Conservation (phyloP, 2,797 vertebrate genomes). For the Cercopithecus mitis region DNA sequence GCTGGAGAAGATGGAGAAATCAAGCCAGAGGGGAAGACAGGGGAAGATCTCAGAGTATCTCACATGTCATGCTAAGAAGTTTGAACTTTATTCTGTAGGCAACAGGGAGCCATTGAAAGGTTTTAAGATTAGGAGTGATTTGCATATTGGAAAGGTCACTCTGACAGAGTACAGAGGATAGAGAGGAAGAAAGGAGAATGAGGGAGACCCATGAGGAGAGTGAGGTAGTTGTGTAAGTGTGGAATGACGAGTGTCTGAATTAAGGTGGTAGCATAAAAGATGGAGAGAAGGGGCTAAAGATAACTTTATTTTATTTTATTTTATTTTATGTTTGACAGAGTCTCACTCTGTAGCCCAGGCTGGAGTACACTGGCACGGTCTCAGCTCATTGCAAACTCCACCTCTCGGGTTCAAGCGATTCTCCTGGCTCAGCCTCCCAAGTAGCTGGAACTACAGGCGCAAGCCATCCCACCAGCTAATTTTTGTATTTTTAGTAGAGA, state of each 20-base stretch:
- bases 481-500: neutral
- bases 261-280: neutral
- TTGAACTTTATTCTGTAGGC: constrained; percentile 69
- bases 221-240: neutral
- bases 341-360: neutral
- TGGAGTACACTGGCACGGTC: neutral
- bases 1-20: neutral
- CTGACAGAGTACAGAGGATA: constrained; percentile 44
- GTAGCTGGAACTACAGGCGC: neutral
- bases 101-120: constrained; percentile 58
- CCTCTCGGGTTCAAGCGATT: neutral
- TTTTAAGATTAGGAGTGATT: constrained; percentile 50
- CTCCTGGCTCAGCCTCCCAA: neutral
- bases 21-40: neutral
- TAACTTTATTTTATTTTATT: neutral
- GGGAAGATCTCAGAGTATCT: neutral
- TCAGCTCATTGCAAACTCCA: neutral
- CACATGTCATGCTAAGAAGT: neutral
- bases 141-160: constrained; percentile 77
- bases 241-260: neutral
- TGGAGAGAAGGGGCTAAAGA: neutral
- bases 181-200: neutral
- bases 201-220: neutral
- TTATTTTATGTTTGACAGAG: too few relatives aligned
- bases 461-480: neutral